Evolutionary conservation across 2,888 invertebrate species (phyloP).

Genomic region (Andrena chrysosceles): DNA sequence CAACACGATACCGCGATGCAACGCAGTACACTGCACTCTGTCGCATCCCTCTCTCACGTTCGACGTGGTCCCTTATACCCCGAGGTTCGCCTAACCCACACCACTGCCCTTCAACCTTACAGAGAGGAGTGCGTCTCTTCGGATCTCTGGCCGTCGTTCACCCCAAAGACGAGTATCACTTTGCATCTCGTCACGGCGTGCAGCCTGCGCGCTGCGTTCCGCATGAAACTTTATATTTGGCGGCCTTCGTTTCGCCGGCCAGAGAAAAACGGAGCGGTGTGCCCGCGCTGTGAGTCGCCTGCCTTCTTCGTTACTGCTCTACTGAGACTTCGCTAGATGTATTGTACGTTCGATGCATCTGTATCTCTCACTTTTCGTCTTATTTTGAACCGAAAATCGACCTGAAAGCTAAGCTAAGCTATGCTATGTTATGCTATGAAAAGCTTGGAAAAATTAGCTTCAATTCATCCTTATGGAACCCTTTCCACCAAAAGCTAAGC

Average conservation of each 20-base stretch:
- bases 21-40: slow-evolving; percentile 68
- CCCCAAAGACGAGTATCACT: slow-evolving; percentile 66
- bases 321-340: background rate
- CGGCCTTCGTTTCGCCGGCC: slow-evolving; percentile 54
- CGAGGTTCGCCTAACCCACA: slow-evolving; percentile 50
- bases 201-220: slow-evolving; percentile 54
- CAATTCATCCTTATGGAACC: no score
- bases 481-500: no score
- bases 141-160: slow-evolving; percentile 56
- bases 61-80: slow-evolving; percentile 35
- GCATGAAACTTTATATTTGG: slow-evolving; percentile 67
- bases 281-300: background rate
- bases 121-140: slow-evolving; percentile 59
- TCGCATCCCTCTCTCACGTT: slow-evolving; percentile 43
- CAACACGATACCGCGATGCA: slow-evolving; percentile 74
- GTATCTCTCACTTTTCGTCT: background rate
- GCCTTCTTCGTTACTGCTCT: background rate
- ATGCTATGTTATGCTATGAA: no score
- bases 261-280: slow-evolving; percentile 38
- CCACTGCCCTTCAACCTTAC: slow-evolving; percentile 70
- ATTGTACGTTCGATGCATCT: background rate
- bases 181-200: slow-evolving; percentile 67
- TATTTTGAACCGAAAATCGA: background rate
- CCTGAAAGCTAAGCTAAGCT: no score
- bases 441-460: no score